These are phyloP conservation scores for Eleginops maclovinus DNA, from an alignment of 2,113 vertebrate genomes.

Conservation along the genomic window DNA sequence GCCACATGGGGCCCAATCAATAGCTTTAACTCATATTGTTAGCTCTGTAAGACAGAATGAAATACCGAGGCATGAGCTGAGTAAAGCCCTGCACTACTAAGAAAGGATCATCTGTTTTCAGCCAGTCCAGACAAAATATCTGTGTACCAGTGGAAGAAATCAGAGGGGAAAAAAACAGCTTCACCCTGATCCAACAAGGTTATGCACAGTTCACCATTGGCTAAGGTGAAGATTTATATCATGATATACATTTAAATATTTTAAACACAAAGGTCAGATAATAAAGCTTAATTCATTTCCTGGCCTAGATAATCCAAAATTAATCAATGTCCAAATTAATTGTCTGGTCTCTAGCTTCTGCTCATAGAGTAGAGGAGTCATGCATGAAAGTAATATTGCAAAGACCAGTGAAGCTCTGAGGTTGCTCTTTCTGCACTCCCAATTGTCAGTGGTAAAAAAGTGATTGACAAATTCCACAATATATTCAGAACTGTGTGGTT, in stretches of 20 bases:
- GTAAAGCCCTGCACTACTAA: constrained; percentile 1
- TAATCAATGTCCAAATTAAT: constrained; percentile 38
- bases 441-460: constrained; percentile 60
- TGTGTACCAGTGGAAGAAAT: not conserved
- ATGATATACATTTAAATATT: not conserved
- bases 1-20: constrained; percentile 29
- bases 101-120: constrained; percentile 30
- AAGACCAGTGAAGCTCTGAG: constrained; percentile 54
- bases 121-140: constrained; percentile 10
- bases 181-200: not conserved
- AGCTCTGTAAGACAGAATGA: constrained; percentile 28
- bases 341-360: constrained; percentile 29
- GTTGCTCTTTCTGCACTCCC: constrained; percentile 35
- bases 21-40: constrained; percentile 47
- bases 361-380: constrained; percentile 41
- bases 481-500: constrained; percentile 59
- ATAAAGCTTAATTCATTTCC: constrained; percentile 33
- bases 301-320: constrained; percentile 21
- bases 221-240: not conserved
- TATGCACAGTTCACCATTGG: constrained; percentile 6
- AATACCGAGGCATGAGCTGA: constrained; percentile 17
- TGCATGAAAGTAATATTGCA: constrained; percentile 59
- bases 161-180: not conserved
- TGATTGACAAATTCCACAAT: constrained; percentile 72
- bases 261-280: not conserved